These are phyloP conservation scores for Rambutsinella grinnellia DNA, from an alignment of 2,888 invertebrate genomes.

Conservation along the genomic window DNA sequence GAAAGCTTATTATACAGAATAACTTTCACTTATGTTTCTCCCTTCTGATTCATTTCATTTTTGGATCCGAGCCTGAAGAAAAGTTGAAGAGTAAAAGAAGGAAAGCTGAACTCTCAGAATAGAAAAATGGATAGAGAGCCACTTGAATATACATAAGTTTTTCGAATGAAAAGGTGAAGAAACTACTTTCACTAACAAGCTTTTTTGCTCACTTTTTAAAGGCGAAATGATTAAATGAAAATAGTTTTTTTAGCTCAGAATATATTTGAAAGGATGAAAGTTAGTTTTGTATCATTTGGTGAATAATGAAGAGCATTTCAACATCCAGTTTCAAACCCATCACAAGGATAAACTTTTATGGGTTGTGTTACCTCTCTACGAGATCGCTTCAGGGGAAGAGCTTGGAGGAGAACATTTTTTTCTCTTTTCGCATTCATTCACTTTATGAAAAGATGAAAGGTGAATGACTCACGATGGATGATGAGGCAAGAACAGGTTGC, in stretches of 20 bases:
- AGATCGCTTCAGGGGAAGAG: too few relatives aligned
- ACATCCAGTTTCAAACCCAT: background rate
- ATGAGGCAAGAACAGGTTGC: background rate
- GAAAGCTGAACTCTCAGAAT: background rate
- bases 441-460: background rate
- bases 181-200: conserved; percentile 19
- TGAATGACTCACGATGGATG: background rate
- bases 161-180: conserved; percentile 4
- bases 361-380: background rate
- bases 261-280: background rate
- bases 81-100: background rate
- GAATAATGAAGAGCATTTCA: conserved; percentile 5
- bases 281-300: background rate
- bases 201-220: background rate
- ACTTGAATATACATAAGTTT: background rate
- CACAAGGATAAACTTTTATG: background rate
- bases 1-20: background rate
- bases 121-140: background rate
- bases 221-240: background rate
- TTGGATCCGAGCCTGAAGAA: background rate
- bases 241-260: background rate
- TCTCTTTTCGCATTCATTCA: background rate
- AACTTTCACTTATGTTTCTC: background rate
- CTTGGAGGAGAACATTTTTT: too few relatives aligned
- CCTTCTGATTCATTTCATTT: background rate